A percentile compares a stretch with the other conserved stretches of the same genome.
phyloP scores from a whole-genome alignment of 2,113 vertebrate genomes.

The Zosterops borbonicus region DNA sequence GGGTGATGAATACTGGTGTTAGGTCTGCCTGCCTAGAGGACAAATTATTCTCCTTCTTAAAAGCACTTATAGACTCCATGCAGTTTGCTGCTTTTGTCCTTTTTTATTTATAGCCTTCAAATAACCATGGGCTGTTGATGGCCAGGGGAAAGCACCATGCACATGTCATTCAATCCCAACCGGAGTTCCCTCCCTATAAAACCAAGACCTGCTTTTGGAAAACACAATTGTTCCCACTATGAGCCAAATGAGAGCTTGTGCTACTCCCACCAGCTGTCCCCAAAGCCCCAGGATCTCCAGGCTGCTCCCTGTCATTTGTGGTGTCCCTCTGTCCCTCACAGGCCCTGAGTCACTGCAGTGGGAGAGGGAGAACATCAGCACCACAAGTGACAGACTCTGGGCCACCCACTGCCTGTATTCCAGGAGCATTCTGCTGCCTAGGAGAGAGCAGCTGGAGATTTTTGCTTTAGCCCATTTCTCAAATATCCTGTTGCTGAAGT shows the following conservation, averaged over 20 bases:
- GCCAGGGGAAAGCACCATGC: background rate
- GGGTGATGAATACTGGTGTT: background rate
- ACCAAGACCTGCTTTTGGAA: conserved; percentile 11
- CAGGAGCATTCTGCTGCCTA: background rate
- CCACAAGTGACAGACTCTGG: background rate
- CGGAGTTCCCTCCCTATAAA: background rate
- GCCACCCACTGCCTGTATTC: conserved; percentile 39
- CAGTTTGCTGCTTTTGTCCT: conserved; percentile 43
- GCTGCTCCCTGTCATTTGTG: background rate
- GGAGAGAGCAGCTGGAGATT: conserved; percentile 47
- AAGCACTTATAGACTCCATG: conserved; percentile 10
- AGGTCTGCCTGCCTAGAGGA: background rate
- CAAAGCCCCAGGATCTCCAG: background rate
- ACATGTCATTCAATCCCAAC: conserved; percentile 12
- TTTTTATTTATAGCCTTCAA: conserved; percentile 52
- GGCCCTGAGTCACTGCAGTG: background rate
- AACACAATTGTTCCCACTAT: background rate
- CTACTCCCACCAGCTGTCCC: background rate
- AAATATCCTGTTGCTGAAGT: conserved; percentile 9
- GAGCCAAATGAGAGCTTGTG: conserved; percentile 37
- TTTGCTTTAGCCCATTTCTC: conserved; percentile 12
- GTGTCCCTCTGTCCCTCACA: background rate
- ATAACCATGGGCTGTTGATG: background rate
- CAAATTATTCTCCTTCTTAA: background rate
- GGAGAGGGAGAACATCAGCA: conserved; percentile 14